Base-by-base conservation (phyloP, 2,113 vertebrate genomes). In the Manacus vitellinus region DNA sequence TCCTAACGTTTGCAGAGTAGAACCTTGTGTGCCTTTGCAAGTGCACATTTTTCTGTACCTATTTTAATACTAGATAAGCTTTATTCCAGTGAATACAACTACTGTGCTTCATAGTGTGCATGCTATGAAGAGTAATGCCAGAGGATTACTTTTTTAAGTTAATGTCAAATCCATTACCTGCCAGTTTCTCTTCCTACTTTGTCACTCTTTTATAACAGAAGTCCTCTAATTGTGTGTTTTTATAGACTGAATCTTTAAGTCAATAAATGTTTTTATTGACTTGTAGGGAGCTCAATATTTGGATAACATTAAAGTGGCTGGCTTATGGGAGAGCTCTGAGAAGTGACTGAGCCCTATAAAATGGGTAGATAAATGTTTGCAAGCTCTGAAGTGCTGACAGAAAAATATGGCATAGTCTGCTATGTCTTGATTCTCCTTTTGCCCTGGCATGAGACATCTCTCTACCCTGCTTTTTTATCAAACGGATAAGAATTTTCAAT, bases 251-350 rank as follows among this genome's bases (percentile, higher is more conserved):
- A 88, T 95, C 76, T 79, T 90, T 95, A 55, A 95, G 90, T 86
- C 89, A 97, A 97, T 90, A 83, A 88, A 90, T 14, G 17, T 77
- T 94, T 94, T 95, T 92, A 96, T 95, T 89, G 93, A 89, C 87
- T 89, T 85, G 41, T 6, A 76, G 58, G 25, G 39, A 94, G 37
- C 55, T 88, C 77, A 89, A 44, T 94, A 93, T 88, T 94, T 86
- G 85, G 68, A 92, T 95, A 91, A 82, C 65, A 66, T 78, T 55
- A 85, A 95, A 95, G 51, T 55, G 52, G 17, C 30, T 91, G 65
- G 68, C 31, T 92, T 71, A 39, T 51, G 23, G 27, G n/a, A 76
- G 56, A 68, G 58, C 49, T 85, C 72, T 75, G 76, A 75, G 44
- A 70, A 93, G 76, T 79, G 72, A 18, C 39, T 44, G 68, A 79